phyloP scores from a whole-genome alignment of 1,140 invertebrate species.

The Heliconius congener region DNA sequence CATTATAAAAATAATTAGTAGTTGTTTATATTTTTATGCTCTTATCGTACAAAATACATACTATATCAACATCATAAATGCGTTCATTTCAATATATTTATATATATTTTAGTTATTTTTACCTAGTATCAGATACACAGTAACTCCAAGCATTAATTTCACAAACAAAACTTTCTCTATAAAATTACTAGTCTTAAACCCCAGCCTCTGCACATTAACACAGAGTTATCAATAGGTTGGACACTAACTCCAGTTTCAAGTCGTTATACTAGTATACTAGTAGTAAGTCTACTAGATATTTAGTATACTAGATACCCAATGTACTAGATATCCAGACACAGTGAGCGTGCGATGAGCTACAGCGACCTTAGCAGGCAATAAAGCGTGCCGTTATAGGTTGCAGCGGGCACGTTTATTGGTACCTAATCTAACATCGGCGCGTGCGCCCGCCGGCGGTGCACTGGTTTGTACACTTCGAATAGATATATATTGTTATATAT shows the following conservation, averaged over 20 bases:
- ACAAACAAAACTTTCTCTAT: not conserved
- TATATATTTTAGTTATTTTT: no score
- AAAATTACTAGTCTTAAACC: not conserved
- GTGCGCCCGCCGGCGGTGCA: constrained; percentile 49
- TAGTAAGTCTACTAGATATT: not conserved
- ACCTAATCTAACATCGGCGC: constrained; percentile 54
- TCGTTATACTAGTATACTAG: not conserved
- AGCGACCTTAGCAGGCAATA: constrained; percentile 44
- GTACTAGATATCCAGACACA: not conserved
- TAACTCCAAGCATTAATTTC: not conserved
- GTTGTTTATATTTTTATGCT: no score
- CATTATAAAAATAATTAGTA: no score
- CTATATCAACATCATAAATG: no score
- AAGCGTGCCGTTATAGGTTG: constrained; percentile 52
- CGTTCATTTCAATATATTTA: no score
- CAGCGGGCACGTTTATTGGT: constrained; percentile 48
- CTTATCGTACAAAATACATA: no score
- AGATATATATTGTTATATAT: not conserved
- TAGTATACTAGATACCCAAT: not conserved
- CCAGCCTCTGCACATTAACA: not conserved
- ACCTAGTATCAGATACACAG: not conserved
- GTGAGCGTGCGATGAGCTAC: constrained; percentile 33
- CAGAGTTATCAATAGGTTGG: not conserved
- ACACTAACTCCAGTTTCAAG: not conserved
- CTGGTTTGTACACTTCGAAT: constrained; percentile 16